Percentiles rank a stretch among this genome's conserved stretches.
phyloP scores from a whole-genome alignment of 2,113 vertebrate genomes.

The Corynorhinus townsendii region DNA sequence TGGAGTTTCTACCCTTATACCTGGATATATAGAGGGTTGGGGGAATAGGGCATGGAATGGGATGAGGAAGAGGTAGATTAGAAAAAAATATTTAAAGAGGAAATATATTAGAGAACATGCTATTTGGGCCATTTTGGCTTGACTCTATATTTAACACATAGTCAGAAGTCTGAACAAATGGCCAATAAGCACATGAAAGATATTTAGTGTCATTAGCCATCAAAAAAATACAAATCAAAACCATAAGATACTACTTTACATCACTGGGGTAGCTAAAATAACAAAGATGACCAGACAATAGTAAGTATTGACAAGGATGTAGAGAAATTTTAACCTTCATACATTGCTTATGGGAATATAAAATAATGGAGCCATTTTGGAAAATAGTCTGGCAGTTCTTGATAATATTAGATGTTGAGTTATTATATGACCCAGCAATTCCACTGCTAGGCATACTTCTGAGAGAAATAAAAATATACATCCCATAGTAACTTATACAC shows the following conservation, averaged over 20 bases:
- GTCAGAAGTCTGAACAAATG: not conserved
- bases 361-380: not conserved
- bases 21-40: not conserved
- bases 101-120: slow-evolving; percentile 2
- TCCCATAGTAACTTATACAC: not conserved
- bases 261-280: not conserved
- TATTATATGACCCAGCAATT: not conserved
- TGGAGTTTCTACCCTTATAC: not conserved
- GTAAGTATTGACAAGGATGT: not conserved
- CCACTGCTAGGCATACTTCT: not conserved
- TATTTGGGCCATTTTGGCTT: slow-evolving; percentile 10
- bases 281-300: not conserved
- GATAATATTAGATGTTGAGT: not conserved
- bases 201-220: not conserved
- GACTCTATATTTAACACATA: not conserved
- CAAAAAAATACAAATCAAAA: slow-evolving; percentile 35
- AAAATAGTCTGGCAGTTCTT: slow-evolving; percentile 4
- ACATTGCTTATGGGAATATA: not conserved
- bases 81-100: not conserved
- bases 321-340: not conserved
- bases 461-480: not conserved
- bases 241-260: not conserved
- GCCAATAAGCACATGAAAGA: not conserved
- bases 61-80: not conserved
- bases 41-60: not conserved